Percentiles rank a stretch among this genome's conserved stretches.
phyloP scores from a whole-genome alignment of 1,140 invertebrate genomes.

The Nephila pilipes region DNA sequence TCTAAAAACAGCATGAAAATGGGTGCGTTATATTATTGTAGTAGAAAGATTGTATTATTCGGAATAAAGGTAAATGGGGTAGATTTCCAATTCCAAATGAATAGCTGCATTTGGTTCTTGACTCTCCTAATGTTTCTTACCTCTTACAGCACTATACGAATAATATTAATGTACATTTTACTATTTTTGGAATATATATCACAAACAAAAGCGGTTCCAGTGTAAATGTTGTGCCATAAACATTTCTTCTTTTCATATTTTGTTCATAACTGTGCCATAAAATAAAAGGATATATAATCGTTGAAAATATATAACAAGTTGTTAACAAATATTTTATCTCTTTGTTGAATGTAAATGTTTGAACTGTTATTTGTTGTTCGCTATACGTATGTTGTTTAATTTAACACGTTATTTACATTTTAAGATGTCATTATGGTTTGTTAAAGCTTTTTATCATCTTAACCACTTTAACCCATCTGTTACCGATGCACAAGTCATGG shows the following conservation, averaged over 20 bases:
- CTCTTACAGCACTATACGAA: neutral
- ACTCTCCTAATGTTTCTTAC: neutral
- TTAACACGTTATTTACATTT: slow-evolving; percentile 45
- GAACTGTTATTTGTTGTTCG: slow-evolving; percentile 43
- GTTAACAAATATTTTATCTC: slow-evolving; percentile 48
- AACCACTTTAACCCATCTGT: slow-evolving; percentile 17
- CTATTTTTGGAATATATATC: neutral
- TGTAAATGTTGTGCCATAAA: slow-evolving; percentile 22
- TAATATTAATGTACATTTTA: slow-evolving; percentile 18
- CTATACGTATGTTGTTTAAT: slow-evolving; percentile 7
- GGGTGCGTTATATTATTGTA: no score
- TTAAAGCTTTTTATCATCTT: neutral
- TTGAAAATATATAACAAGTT: slow-evolving; percentile 8
- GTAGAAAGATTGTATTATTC: no score
- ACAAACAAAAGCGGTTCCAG: neutral
- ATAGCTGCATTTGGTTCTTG: neutral
- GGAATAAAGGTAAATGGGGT: no score
- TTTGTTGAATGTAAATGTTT: slow-evolving; percentile 23
- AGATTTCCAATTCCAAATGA: no score
- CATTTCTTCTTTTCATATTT: neutral
- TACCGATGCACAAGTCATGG: neutral
- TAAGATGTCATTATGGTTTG: neutral
- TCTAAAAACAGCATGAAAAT: no score
- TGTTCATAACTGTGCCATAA: slow-evolving; percentile 20
- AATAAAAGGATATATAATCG: slow-evolving; percentile 17